A percentile compares a stretch with the other conserved stretches of the same genome.
These are phyloP conservation scores for Gallinago nigripennis DNA, from an alignment of 2,797 vertebrate species.

Conservation along the genomic window DNA sequence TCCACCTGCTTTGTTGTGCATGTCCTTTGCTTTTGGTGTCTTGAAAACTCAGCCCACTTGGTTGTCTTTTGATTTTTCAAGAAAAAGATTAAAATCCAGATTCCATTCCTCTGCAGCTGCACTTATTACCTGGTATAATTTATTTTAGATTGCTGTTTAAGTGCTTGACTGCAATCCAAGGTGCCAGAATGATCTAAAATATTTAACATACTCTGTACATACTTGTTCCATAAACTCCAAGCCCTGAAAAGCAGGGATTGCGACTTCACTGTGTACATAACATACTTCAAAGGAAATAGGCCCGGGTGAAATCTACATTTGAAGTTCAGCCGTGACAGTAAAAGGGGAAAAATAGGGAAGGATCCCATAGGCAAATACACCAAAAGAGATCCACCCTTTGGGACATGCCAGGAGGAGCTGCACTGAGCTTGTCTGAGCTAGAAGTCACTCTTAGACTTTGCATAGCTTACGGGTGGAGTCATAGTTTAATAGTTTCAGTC, in stretches of 20 bases:
- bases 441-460: slow-evolving; percentile 56
- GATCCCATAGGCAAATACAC: slow-evolving; percentile 33
- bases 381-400: slow-evolving; percentile 52
- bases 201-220: slow-evolving; percentile 53
- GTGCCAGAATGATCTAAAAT: slow-evolving; percentile 46
- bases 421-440: slow-evolving; percentile 65
- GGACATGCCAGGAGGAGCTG: slow-evolving; percentile 44
- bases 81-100: background rate
- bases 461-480: slow-evolving; percentile 56
- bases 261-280: slow-evolving; percentile 60
- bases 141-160: slow-evolving; percentile 36
- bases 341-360: slow-evolving; percentile 55
- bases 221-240: slow-evolving; percentile 49
- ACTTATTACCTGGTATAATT: background rate
- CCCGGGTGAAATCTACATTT: slow-evolving; percentile 54
- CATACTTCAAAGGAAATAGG: slow-evolving; percentile 59
- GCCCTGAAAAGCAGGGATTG: slow-evolving; percentile 53
- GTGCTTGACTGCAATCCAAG: slow-evolving; percentile 45
- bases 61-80: background rate
- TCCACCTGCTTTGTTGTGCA: background rate
- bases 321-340: slow-evolving; percentile 62
- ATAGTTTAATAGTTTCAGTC: slow-evolving; percentile 41
- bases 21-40: background rate
- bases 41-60: background rate
- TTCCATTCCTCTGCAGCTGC: background rate